Conservation (phyloP, 2,797 vertebrate species). For the Peromyscus attwateri region DNA sequence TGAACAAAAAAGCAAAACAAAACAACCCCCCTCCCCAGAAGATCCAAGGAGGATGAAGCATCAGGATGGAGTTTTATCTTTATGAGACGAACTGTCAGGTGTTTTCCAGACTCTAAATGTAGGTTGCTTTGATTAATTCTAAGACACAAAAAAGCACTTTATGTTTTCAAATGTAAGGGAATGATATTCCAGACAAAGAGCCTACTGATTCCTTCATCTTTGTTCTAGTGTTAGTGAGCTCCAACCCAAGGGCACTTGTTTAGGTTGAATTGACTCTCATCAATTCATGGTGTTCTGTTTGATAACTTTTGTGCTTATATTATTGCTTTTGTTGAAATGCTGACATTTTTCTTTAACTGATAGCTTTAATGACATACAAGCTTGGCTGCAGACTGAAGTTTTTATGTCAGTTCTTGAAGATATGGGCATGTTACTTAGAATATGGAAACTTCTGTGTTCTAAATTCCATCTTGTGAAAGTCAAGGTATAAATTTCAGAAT, state of each 20-base stretch:
- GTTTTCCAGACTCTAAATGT: conserved; percentile 74
- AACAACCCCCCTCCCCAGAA: conserved; percentile 30
- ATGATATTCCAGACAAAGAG: conserved; percentile 24
- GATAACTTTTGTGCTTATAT: conserved; percentile 48
- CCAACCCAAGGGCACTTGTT: not conserved
- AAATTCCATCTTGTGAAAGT: conserved; percentile 15
- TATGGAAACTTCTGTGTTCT: conserved; percentile 12
- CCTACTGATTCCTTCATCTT: conserved; percentile 12
- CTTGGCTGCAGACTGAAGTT: conserved; percentile 19
- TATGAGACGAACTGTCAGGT: conserved; percentile 81
- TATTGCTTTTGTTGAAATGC: conserved; percentile 21
- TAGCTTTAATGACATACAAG: not conserved
- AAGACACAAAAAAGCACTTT: conserved; percentile 55
- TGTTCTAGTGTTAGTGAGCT: not conserved
- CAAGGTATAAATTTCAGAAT: not conserved
- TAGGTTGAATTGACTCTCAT: conserved; percentile 20
- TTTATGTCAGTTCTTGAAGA: conserved; percentile 10
- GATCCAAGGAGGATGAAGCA: conserved; percentile 72
- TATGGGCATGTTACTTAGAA: not conserved
- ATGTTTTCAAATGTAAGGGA: conserved; percentile 57
- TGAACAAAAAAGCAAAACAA: conserved; percentile 75
- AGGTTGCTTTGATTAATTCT: conserved; percentile 63
- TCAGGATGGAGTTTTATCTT: conserved; percentile 82
- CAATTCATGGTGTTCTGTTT: not conserved
- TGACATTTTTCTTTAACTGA: not conserved